phyloP scores from a whole-genome alignment of 2,797 vertebrate genomes.

The Anabacerthia variegaticeps region DNA sequence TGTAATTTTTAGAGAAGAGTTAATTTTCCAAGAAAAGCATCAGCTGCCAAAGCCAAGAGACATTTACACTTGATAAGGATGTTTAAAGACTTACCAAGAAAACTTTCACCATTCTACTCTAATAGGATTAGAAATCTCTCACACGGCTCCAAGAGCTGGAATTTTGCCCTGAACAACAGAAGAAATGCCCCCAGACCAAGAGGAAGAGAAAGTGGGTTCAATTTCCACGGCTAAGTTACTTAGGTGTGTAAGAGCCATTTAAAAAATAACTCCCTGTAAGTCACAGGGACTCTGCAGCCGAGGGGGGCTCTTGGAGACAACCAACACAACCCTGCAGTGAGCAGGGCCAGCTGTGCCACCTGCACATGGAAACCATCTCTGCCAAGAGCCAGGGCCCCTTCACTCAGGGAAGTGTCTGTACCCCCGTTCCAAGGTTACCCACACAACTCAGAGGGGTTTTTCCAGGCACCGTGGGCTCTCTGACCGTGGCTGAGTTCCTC shows the following conservation, averaged over 20 bases:
- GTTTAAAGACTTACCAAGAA: background rate
- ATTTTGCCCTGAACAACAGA: background rate
- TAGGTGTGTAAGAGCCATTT: too few relatives aligned
- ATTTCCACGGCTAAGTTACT: background rate
- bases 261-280: background rate
- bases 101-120: background rate
- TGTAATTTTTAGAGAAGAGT: background rate
- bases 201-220: background rate
- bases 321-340: background rate
- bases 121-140: background rate
- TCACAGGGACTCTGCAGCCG: background rate
- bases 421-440: background rate
- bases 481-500: background rate
- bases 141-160: background rate
- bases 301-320: background rate
- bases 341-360: background rate
- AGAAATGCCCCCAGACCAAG: fast-evolving
- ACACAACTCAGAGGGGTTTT: background rate
- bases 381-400: background rate
- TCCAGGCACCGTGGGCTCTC: background rate
- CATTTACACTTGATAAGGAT: background rate
- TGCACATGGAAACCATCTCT: background rate
- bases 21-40: conserved; percentile 7
- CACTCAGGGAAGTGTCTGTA: background rate
- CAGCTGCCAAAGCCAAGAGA: conserved; percentile 24